Percentiles rank a stretch among this genome's conserved stretches.
These are phyloP conservation scores for Pectinophora gossypiella DNA, from an alignment of 1,140 invertebrate genomes.

Conservation along the genomic window DNA sequence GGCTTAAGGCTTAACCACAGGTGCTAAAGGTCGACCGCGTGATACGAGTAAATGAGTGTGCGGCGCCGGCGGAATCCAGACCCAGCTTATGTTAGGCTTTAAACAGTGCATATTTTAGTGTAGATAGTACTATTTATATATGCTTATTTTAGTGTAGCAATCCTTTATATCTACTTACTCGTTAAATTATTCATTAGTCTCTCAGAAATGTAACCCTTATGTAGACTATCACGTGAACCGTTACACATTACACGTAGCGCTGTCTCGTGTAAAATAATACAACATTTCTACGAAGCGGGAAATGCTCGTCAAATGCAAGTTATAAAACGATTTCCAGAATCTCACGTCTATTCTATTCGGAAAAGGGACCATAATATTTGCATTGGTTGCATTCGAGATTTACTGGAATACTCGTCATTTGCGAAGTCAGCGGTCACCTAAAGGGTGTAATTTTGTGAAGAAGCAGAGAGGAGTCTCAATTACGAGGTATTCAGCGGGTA, in stretches of 20 bases:
- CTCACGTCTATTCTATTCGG: not conserved
- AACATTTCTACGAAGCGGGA: not conserved
- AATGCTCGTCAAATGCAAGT: slow-evolving; percentile 1
- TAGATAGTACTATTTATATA: too few species aligned
- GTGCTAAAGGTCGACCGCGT: slow-evolving; percentile 1
- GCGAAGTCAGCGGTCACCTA: slow-evolving; percentile 16
- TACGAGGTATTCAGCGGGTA: slow-evolving; percentile 39
- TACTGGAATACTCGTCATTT: not conserved
- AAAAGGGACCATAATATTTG: not conserved
- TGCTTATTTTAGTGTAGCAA: too few species aligned
- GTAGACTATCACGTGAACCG: not conserved
- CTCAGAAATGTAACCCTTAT: not conserved
- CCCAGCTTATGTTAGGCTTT: too few species aligned
- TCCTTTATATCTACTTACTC: too few species aligned
- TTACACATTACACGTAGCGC: not conserved
- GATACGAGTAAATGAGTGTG: not conserved
- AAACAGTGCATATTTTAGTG: too few species aligned
- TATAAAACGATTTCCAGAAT: not conserved
- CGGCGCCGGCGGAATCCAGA: not conserved
- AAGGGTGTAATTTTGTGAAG: slow-evolving; percentile 30
- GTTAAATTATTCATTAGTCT: too few species aligned
- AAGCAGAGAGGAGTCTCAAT: slow-evolving; percentile 36
- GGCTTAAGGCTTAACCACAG: not conserved
- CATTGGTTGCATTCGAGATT: too few species aligned
- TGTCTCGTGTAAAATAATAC: slow-evolving; percentile 1